phyloP scores from a whole-genome alignment of 2,113 vertebrate species.

The Cebidichthys violaceus region DNA sequence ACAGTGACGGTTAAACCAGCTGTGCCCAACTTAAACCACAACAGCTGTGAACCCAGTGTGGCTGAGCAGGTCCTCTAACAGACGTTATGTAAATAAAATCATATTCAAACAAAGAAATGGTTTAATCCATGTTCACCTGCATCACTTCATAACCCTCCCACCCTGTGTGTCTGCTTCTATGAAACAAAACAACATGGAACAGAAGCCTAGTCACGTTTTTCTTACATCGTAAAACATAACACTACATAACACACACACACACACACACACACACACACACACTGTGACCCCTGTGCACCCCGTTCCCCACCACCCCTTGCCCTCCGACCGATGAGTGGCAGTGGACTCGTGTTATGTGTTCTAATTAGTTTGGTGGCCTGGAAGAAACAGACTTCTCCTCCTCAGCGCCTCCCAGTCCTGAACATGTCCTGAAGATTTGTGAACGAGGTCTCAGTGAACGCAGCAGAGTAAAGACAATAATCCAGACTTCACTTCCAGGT shows the following conservation, averaged over 20 bases:
- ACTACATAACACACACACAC: background rate
- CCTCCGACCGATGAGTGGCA: slow-evolving; percentile 46
- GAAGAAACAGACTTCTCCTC: slow-evolving; percentile 2
- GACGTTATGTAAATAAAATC: background rate
- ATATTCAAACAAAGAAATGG: background rate
- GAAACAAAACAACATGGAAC: slow-evolving; percentile 1
- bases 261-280: slow-evolving; percentile 28
- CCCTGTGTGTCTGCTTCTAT: background rate
- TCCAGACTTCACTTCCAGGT: slow-evolving; percentile 29
- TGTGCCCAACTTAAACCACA: background rate
- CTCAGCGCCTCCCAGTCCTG: background rate
- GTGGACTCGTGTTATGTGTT: slow-evolving; percentile 1
- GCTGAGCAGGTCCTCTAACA: background rate
- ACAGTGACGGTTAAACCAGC: no score
- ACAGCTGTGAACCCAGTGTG: no score
- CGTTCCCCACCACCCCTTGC: slow-evolving; percentile 41
- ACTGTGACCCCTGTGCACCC: slow-evolving; percentile 1
- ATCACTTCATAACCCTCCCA: no score
- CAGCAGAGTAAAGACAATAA: background rate
- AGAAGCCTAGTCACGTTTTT: slow-evolving; percentile 14
- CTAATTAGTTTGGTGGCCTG: slow-evolving; percentile 45
- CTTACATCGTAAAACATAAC: background rate
- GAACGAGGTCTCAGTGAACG: background rate
- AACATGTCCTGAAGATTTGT: background rate
- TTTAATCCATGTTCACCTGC: background rate